Evolutionary conservation across 1,140 invertebrate genomes (phyloP), one percentile per base, ranked within the genome.

Genomic region (Holcopasites calliopsidis): DNA sequence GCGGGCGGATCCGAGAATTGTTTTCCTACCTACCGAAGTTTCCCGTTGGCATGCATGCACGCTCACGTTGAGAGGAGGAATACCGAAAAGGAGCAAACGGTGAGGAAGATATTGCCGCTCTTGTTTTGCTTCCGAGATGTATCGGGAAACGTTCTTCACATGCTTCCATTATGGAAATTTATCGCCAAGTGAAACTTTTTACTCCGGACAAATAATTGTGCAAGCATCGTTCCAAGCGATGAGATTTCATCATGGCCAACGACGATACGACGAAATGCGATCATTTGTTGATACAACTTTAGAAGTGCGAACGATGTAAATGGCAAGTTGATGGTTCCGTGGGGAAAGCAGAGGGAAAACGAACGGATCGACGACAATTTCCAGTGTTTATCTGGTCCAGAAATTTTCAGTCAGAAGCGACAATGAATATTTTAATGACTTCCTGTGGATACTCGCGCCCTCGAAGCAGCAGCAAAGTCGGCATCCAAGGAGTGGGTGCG

Each of bases 351-450:
- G 42, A 11, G 31, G 28, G 26, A 26, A 64, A 18, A 38, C n/a
- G 35, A 16, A 38, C 10, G 5, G 21, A 57, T 26, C 28, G 38
- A n/a, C 38, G 71, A 77, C 76, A 77, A 81, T 71, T 72, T 62
- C 47, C 49, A 66, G 62, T 77, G 79, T 77, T 82, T 82, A 77
- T 72, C 77, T 77, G 74, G 79, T 81, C 50, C 62, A 72, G 73
- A 81, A 82, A 81, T 77, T 77, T 81, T 80, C 80, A 68, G 66
- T 58, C 47, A 55, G 49, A 40, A 69, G 52, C 65, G 61, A 77
- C 79, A 81, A 82, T 82, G 78, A 82, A 82, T 81, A 82, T 83
- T 82, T 83, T 83, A 83, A 83, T 83, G 80, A 82, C 80, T 82
- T 82, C 80, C 80, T 64, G 75, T 82, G 76, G 71, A 79, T 83